Conservation (phyloP, 2,888 invertebrate species). For the Pammene fasciana region DNA sequence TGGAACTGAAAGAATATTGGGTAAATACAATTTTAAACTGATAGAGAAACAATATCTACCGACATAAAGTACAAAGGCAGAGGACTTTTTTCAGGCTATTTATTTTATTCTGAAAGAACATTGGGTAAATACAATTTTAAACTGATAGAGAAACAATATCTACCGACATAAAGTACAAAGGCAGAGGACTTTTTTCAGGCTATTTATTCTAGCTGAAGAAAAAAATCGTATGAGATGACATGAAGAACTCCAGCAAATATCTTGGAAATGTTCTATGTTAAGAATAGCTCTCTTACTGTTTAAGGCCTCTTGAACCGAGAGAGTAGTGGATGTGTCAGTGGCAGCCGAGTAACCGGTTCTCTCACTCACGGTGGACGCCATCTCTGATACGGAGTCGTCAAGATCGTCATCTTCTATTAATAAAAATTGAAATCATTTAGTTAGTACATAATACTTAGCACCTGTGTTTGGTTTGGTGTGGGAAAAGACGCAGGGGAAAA, state of each 20-base stretch:
- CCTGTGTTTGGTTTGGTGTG: background rate
- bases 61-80: too few species aligned
- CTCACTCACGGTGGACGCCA: constrained; percentile 77
- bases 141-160: too few species aligned
- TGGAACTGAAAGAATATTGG: constrained; percentile 63
- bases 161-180: too few species aligned
- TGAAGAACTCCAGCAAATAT: too few species aligned
- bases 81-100: too few species aligned
- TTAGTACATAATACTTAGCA: background rate
- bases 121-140: background rate
- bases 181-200: too few species aligned
- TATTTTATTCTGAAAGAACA: constrained; percentile 52
- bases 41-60: too few species aligned
- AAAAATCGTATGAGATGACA: too few species aligned
- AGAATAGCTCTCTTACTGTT: constrained; percentile 64
- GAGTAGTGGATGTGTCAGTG: constrained; percentile 70
- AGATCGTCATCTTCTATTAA: constrained; percentile 70
- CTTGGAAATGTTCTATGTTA: too few species aligned
- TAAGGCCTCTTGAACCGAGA: constrained; percentile 78
- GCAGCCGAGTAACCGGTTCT: constrained; percentile 74
- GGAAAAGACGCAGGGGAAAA: too few species aligned
- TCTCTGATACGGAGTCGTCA: constrained; percentile 71
- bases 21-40: background rate
- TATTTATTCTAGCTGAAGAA: too few species aligned
- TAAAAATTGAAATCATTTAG: constrained; percentile 30